Conservation (phyloP, 2,888 invertebrate genomes). For the Nemoura dubitans region DNA sequence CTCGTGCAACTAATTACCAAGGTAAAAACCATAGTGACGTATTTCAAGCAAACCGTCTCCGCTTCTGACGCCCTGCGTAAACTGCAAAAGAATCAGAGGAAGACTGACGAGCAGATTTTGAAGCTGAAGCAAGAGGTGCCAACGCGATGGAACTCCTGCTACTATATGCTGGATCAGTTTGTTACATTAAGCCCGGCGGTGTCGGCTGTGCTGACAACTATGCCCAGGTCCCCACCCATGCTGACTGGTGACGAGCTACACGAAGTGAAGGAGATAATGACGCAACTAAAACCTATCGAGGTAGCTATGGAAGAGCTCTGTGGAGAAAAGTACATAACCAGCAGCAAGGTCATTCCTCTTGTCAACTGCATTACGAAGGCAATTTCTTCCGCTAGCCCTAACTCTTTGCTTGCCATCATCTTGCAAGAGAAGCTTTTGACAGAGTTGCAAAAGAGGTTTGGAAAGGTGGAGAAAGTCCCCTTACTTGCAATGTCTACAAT, state of each 20-base stretch:
- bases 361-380: constrained; percentile 44
- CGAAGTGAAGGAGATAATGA: constrained; percentile 48
- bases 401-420: not conserved
- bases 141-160: constrained; percentile 36
- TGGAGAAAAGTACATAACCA: constrained; percentile 50
- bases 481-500: constrained; percentile 54
- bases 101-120: constrained; percentile 48
- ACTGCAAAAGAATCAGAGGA: constrained; percentile 44
- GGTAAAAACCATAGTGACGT: constrained; percentile 52
- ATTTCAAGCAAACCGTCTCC: constrained; percentile 50
- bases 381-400: not conserved
- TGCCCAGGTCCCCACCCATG: constrained; percentile 50
- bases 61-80: constrained; percentile 50
- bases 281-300: constrained; percentile 50
- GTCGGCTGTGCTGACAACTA: constrained; percentile 48
- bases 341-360: constrained; percentile 51
- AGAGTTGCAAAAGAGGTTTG: constrained; percentile 31
- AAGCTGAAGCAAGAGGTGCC: constrained; percentile 20
- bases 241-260: constrained; percentile 49
- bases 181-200: constrained; percentile 40
- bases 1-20: constrained; percentile 47
- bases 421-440: constrained; percentile 26
- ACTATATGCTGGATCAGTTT: constrained; percentile 48
- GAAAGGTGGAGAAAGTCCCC: constrained; percentile 37
- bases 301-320: constrained; percentile 50